phyloP scores from a whole-genome alignment of 1,140 invertebrate genomes.

The Doryteuthis pealeii region DNA sequence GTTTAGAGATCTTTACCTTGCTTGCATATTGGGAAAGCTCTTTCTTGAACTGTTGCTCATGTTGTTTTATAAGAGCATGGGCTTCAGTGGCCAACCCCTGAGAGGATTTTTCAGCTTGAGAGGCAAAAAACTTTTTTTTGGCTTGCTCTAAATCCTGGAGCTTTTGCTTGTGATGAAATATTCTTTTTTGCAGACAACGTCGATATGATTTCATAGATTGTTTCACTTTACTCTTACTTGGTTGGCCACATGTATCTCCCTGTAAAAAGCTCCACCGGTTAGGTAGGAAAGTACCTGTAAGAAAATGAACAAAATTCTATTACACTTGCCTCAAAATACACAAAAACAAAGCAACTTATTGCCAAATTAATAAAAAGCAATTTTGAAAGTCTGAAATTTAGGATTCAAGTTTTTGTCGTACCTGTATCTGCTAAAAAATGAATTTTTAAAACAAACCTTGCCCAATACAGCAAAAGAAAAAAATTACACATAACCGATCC shows the following conservation, averaged over 20 bases:
- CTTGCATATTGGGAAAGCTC: conserved; percentile 58
- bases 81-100: conserved; percentile 57
- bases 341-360: neutral
- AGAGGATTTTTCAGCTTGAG: conserved; percentile 20
- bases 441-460: no score
- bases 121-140: conserved; percentile 31
- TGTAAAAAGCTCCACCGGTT: conserved; percentile 57
- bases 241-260: conserved; percentile 35
- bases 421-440: no score
- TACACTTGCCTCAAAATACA: no score
- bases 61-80: conserved; percentile 66
- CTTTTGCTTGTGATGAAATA: conserved; percentile 72
- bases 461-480: no score
- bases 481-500: no score
- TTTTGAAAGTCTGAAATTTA: no score
- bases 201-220: conserved; percentile 61
- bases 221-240: conserved; percentile 31
- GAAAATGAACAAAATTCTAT: conserved; percentile 6
- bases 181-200: conserved; percentile 72
- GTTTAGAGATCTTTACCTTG: no score
- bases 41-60: conserved; percentile 68
- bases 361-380: no score
- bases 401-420: no score
- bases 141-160: conserved; percentile 70
- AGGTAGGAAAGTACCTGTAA: conserved; percentile 30